These are phyloP conservation scores for Motacilla alba DNA, from an alignment of 2,113 vertebrate genomes.

Conservation along the genomic window DNA sequence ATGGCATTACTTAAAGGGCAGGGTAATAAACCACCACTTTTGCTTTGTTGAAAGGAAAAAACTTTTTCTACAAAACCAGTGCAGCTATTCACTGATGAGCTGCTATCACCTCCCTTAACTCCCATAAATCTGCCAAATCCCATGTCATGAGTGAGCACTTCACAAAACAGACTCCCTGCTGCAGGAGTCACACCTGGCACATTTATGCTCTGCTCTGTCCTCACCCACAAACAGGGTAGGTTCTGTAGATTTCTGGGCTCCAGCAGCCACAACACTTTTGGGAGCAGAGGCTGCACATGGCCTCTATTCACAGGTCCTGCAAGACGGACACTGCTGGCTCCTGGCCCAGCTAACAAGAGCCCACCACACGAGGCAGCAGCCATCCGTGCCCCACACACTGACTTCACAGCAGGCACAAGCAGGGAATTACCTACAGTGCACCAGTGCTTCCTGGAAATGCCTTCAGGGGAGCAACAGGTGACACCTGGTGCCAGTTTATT, in stretches of 20 bases:
- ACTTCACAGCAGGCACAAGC: not conserved
- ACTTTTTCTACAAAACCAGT: not conserved
- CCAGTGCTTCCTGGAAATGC: accelerated
- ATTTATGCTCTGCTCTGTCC: accelerated
- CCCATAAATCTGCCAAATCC: not conserved
- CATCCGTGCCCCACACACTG: not conserved
- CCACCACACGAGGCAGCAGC: not conserved
- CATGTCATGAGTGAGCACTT: accelerated
- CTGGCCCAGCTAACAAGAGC: not conserved
- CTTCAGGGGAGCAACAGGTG: not conserved
- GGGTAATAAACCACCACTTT: not conserved
- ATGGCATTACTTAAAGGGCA: not conserved
- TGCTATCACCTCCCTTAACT: not conserved
- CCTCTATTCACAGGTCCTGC: not conserved
- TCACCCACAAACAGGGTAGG: not conserved
- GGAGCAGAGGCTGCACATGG: not conserved
- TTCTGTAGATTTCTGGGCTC: not conserved
- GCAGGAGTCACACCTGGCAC: accelerated
- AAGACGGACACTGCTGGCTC: accelerated
- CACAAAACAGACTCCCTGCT: accelerated
- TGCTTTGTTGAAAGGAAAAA: not conserved
- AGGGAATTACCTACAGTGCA: not conserved
- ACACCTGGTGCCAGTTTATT: not conserved
- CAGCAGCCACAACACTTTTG: not conserved
- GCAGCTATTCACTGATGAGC: not conserved